Base-by-base conservation (phyloP, 2,888 invertebrate genomes). In the Enchytraeus crypticus region DNA sequence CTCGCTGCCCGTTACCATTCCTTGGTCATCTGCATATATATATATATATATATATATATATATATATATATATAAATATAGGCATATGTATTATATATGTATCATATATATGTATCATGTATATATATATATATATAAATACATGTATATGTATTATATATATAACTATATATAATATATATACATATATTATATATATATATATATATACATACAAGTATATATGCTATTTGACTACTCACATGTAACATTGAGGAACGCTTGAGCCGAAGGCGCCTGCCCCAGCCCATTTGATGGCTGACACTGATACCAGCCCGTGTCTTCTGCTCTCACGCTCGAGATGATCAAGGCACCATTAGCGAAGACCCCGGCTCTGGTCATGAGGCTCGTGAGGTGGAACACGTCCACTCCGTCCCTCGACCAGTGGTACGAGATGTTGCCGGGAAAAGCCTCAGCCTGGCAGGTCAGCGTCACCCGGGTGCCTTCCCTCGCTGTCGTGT, bases 201-300 rank as follows among this genome's bases (percentile, higher is more conserved):
- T n/a, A n/a, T n/a, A n/a, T n/a, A n/a, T n/a, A n/a, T n/a, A n/a
- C n/a, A n/a, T n/a, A n/a, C n/a, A n/a, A n/a, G n/a, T n/a, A n/a
- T n/a, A n/a, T n/a, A n/a, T n/a, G n/a, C n/a, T 38, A 14, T 38
- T 8, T 38, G 18, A 38, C 14, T 45, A 83, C 88, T 88, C 80
- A 95, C 96, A 96, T 86, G 95, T 93, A 73, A 96, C 91, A 83
- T 92, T 93, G 69, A 96, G 85, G 83, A 90, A 93, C 73, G 95
- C 95, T 68, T 90, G 88, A 70, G 95, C 93, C 74, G 89, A 90
- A 81, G 92, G 92, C 56, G 93, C 92, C 75, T 90, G 90, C 33
- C 95, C 95, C 72, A 95, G 92, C 65, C 95, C 95, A 80, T 96
- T 96, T 79, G 90, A 91, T 68, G 95, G 93, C 80, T 92, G 91